Percentiles rank a stretch among this genome's conserved stretches.
Conservation (phyloP, 2,888 invertebrate species). For the Abrostola triplasia region DNA sequence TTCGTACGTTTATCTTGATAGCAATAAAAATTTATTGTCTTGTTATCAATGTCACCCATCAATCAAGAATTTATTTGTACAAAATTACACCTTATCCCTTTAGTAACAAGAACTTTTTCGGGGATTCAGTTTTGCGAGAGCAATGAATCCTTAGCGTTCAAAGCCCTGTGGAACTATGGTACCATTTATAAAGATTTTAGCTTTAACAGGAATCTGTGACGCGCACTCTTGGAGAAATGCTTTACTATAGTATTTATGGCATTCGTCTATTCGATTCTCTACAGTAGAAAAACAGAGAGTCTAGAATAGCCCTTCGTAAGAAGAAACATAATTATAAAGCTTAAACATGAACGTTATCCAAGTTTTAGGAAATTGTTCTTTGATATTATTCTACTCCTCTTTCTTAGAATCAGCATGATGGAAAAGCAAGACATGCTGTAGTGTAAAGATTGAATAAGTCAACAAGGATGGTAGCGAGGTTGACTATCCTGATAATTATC, state of each 20-base stretch:
- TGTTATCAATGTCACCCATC: slow-evolving; percentile 54
- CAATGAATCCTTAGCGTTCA: slow-evolving; percentile 45
- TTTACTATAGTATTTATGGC: slow-evolving; percentile 20
- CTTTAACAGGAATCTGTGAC: slow-evolving; percentile 32
- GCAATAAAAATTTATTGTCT: slow-evolving; percentile 61
- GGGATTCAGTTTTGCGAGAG: slow-evolving; percentile 8
- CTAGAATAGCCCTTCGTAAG: too few species aligned
- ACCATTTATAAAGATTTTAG: slow-evolving; percentile 40
- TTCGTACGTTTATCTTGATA: slow-evolving; percentile 51
- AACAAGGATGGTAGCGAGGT: too few species aligned
- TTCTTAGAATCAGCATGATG: too few species aligned
- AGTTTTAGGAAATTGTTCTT: too few species aligned
- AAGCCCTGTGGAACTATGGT: slow-evolving; percentile 29
- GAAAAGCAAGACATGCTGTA: too few species aligned
- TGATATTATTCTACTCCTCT: too few species aligned
- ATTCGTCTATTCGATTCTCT: not conserved
- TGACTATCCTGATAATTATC: too few species aligned
- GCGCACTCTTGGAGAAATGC: slow-evolving; percentile 22
- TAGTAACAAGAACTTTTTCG: slow-evolving; percentile 15
- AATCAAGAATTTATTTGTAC: slow-evolving; percentile 27
- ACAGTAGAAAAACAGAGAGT: not conserved
- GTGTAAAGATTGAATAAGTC: too few species aligned
- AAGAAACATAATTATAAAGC: too few species aligned
- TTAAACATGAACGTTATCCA: too few species aligned
- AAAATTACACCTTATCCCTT: slow-evolving; percentile 21